These are phyloP conservation scores for Slavum lentiscoides DNA, from an alignment of 2,888 invertebrate genomes.

Conservation along the genomic window DNA sequence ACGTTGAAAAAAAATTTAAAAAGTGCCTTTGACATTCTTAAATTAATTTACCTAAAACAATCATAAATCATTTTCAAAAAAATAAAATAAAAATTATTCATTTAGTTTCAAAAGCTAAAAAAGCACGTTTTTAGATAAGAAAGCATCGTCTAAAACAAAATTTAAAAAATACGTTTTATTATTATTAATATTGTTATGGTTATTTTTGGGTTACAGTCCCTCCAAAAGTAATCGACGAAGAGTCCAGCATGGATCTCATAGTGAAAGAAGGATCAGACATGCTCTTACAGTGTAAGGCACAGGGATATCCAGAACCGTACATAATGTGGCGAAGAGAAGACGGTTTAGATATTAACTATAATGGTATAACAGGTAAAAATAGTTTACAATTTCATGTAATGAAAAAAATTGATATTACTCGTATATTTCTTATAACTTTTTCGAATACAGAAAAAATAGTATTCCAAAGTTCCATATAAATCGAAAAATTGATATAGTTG, in stretches of 20 bases:
- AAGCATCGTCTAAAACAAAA: too few relatives aligned
- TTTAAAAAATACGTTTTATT: background rate
- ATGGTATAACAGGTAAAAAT: constrained; percentile 77
- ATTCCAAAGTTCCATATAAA: too few relatives aligned
- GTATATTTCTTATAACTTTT: background rate
- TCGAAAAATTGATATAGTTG: too few relatives aligned
- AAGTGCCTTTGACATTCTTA: too few relatives aligned
- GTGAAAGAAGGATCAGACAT: constrained; percentile 88
- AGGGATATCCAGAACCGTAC: constrained; percentile 89
- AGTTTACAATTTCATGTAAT: too few relatives aligned
- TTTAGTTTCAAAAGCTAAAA: too few relatives aligned
- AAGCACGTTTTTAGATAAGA: too few relatives aligned
- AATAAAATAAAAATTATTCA: too few relatives aligned
- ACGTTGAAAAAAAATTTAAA: too few relatives aligned
- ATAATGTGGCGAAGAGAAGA: constrained; percentile 92
- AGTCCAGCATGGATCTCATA: constrained; percentile 89
- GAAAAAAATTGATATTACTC: background rate
- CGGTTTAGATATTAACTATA: constrained; percentile 84
- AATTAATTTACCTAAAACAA: too few relatives aligned
- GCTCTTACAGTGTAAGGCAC: constrained; percentile 83
- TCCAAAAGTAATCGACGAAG: constrained; percentile 85
- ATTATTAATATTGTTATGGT: background rate
- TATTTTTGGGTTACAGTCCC: constrained; percentile 68
- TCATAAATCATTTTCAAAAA: too few relatives aligned
- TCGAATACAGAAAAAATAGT: background rate